Evolutionary conservation across 1,140 invertebrate species (phyloP).

Genomic region (Mercenaria mercenaria): DNA sequence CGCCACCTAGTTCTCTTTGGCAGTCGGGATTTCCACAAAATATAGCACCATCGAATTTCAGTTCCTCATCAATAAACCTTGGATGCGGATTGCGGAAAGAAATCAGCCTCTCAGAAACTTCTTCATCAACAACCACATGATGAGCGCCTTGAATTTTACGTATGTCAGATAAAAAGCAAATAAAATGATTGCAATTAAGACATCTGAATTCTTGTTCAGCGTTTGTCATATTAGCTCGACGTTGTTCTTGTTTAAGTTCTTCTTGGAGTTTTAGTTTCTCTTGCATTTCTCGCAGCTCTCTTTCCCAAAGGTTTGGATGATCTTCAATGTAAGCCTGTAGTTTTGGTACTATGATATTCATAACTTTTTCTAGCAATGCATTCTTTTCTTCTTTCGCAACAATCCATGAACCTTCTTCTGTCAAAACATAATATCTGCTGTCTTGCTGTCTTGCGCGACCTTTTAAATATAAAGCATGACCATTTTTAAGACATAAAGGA

Average conservation of each 20-base stretch:
- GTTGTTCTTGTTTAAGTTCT: conserved; percentile 36
- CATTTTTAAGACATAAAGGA: too few species aligned
- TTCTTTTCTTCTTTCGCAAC: conserved; percentile 78
- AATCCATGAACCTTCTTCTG: conserved; percentile 66
- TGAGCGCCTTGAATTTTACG: conserved; percentile 71
- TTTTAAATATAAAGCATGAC: conserved; percentile 24
- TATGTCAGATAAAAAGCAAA: conserved; percentile 72
- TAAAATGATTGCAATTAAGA: conserved; percentile 72
- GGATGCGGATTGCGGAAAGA: conserved; percentile 18
- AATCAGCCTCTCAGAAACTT: conserved; percentile 51
- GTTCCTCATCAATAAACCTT: conserved; percentile 18
- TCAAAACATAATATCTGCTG: conserved; percentile 74
- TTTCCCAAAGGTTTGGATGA: conserved; percentile 51
- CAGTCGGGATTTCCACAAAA: conserved; percentile 63
- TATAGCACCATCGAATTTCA: conserved; percentile 66
- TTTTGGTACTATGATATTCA: conserved; percentile 74
- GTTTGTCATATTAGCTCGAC: conserved; percentile 41
- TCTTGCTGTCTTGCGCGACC: conserved; percentile 75
- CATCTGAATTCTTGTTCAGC: conserved; percentile 70
- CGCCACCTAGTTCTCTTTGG: conserved; percentile 72
- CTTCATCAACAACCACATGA: conserved; percentile 69
- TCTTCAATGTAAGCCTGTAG: conserved; percentile 63
- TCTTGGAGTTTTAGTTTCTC: conserved; percentile 58
- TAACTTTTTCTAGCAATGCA: conserved; percentile 76
- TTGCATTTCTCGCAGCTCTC: conserved; percentile 66